Evolutionary conservation across 2,888 invertebrate species (phyloP), one percentile per base, ranked within the genome.

Genomic region (Diloba caeruleocephala): DNA sequence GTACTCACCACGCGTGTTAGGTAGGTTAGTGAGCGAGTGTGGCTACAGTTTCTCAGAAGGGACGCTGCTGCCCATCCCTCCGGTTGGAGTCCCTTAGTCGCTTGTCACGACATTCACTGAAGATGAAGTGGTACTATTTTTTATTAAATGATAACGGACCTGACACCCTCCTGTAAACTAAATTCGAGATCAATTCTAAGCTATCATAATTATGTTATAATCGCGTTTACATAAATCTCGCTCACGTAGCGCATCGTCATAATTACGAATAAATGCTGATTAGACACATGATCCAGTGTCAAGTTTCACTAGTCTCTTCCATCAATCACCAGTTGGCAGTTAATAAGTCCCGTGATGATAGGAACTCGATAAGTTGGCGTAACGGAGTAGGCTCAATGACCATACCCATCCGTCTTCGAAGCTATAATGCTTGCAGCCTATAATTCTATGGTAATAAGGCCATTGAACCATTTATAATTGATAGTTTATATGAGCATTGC

Each of bases 341-440:
- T n/a, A n/a, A n/a, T n/a, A 42, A 19, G 23, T 14, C 31, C 19
- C 2, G 8, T 59, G 44, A 67, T 70, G 38, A 49, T 52, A 68
- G 55, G 49, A 56, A 55, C 15, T 51, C 52, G 21, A 53, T 37
- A 50, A 61, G 28, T n/a, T 1, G 21, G 36, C 65, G 58, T 57
- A 65, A 59, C 60, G 17, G n/a, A 50, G 25, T 10, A 43, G 52
- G 59, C 58, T 64, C 62, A 53, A 21, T 74, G 58, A 53, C 53
- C 48, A 55, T 28, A 4, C 4, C 34, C 15, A 66, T 66, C 52
- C 10, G 32, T 71, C 62, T 62, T 53, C 7, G 17, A 12, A 14
- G 36, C 3, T 15, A 23, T 46, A 33, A 51, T 42, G 23, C 14
- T 48, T n/a, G 23, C 19, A 21, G 15, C 9, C 45, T 39, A 60